phyloP scores from a whole-genome alignment of 2,888 invertebrate genomes.

The Zaprionus obscuricornis region DNA sequence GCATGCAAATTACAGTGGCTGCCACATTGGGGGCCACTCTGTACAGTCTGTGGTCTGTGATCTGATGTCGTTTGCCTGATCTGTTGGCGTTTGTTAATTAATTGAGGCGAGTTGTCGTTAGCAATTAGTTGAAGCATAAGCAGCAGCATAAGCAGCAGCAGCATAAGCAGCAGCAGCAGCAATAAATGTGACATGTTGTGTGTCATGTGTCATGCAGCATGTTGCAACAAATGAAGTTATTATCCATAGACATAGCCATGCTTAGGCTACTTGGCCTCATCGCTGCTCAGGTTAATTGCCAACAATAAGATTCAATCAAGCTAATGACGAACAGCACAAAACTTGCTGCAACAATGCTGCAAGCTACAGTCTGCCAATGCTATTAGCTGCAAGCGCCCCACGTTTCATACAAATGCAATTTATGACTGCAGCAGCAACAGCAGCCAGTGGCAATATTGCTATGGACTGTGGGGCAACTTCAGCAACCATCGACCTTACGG shows the following conservation, averaged over 20 bases:
- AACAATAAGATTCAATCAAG: slow-evolving; percentile 78
- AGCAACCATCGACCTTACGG: slow-evolving; percentile 66
- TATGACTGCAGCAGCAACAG: slow-evolving; percentile 38
- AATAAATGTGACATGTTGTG: slow-evolving; percentile 76
- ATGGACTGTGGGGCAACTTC: slow-evolving; percentile 3
- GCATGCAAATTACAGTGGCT: slow-evolving; percentile 68
- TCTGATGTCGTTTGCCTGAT: slow-evolving; percentile 24
- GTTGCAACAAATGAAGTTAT: slow-evolving; percentile 67
- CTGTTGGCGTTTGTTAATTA: slow-evolving; percentile 66
- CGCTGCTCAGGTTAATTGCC: slow-evolving; percentile 73
- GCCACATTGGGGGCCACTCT: neutral
- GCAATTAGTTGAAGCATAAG: slow-evolving; percentile 66
- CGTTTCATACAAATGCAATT: slow-evolving; percentile 66
- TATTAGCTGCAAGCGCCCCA: slow-evolving; percentile 13
- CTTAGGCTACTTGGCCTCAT: slow-evolving; percentile 48
- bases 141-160: no score
- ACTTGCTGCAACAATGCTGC: slow-evolving; percentile 26
- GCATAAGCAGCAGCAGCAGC: no score
- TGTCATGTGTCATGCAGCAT: slow-evolving; percentile 57
- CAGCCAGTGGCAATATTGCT: neutral
- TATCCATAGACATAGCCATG: slow-evolving; percentile 32
- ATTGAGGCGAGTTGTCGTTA: slow-evolving; percentile 67
- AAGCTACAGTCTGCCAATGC: slow-evolving; percentile 17
- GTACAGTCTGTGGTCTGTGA: neutral
- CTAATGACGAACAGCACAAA: slow-evolving; percentile 62